These are phyloP conservation scores for Gonocerus acuteangulatus DNA, from an alignment of 2,888 invertebrate species.

Conservation along the genomic window DNA sequence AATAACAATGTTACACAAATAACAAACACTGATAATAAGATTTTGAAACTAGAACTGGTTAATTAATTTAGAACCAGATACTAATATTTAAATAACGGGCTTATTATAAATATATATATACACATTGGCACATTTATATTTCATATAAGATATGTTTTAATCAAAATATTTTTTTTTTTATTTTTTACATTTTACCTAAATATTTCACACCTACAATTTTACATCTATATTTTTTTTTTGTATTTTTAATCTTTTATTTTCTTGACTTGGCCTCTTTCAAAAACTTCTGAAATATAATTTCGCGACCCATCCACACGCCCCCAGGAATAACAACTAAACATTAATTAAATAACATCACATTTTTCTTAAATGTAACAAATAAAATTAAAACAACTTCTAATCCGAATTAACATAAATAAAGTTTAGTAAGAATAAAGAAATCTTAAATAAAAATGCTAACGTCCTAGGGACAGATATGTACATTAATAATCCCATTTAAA, in stretches of 20 bases:
- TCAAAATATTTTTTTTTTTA: conserved; percentile 34
- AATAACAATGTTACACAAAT: conserved; percentile 24
- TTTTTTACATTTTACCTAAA: conserved; percentile 32
- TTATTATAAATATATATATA: conserved; percentile 34
- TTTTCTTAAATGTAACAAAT: conserved; percentile 23
- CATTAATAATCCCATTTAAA: conserved; percentile 12
- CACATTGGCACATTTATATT: conserved; percentile 36
- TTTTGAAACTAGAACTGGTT: conserved; percentile 19
- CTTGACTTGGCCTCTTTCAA: conserved; percentile 25
- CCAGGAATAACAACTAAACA: conserved; percentile 20
- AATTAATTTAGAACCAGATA: conserved; percentile 26
- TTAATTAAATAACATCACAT: conserved; percentile 22
- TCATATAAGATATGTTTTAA: conserved; percentile 38
- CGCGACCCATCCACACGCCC: background rate
- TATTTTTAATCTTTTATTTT: conserved; percentile 19
- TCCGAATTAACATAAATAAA: conserved; percentile 19
- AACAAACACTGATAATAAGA: conserved; percentile 31
- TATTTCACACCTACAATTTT: conserved; percentile 32
- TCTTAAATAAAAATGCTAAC: conserved; percentile 14
- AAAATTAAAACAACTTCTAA: conserved; percentile 17
- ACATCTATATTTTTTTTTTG: conserved; percentile 19
- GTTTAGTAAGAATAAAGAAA: conserved; percentile 9
- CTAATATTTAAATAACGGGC: conserved; percentile 31
- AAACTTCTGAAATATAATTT: conserved; percentile 6
- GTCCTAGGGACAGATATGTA: conserved; percentile 25